Conservation (phyloP, 2,888 invertebrate genomes). For the Catocala fraxini region DNA sequence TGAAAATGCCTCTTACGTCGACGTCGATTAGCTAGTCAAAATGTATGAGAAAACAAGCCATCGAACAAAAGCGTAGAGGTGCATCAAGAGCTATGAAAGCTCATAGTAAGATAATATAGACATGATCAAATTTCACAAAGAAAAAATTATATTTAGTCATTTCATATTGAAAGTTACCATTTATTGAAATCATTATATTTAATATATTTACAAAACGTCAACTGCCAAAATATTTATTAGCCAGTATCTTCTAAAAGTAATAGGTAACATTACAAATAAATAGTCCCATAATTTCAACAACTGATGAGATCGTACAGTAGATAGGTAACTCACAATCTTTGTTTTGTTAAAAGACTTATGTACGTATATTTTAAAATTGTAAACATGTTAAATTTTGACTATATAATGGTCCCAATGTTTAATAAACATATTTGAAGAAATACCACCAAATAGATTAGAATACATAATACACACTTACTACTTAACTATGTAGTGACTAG, state of each 20-base stretch:
- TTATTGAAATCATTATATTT: not conserved
- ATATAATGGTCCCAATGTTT: conserved; percentile 56
- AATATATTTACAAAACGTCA: conserved; percentile 4
- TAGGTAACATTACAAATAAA: conserved; percentile 5
- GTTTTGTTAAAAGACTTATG: conserved; percentile 1
- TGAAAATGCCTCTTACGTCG: too few species aligned
- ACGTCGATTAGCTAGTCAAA: too few species aligned
- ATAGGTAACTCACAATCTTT: conserved; percentile 3
- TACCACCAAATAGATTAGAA: conserved; percentile 30
- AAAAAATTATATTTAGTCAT: too few species aligned
- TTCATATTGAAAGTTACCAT: too few species aligned
- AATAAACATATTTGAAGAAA: conserved; percentile 40
- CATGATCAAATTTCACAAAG: too few species aligned
- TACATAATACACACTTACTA: conserved; percentile 27
- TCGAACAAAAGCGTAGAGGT: too few species aligned
- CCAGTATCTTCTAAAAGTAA: conserved; percentile 14
- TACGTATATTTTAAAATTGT: conserved; percentile 30
- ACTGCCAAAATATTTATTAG: conserved; percentile 10
- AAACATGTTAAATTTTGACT: conserved; percentile 45
- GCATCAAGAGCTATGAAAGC: too few species aligned
- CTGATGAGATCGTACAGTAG: conserved; percentile 5
- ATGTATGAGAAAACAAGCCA: too few species aligned
- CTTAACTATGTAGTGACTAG: conserved; percentile 52
- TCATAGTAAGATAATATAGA: too few species aligned
- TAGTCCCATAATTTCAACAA: conserved; percentile 26